Evolutionary conservation across 2,888 invertebrate genomes (phyloP), one percentile per base, ranked within the genome.

Genomic region (Stenichneumon culpator): DNA sequence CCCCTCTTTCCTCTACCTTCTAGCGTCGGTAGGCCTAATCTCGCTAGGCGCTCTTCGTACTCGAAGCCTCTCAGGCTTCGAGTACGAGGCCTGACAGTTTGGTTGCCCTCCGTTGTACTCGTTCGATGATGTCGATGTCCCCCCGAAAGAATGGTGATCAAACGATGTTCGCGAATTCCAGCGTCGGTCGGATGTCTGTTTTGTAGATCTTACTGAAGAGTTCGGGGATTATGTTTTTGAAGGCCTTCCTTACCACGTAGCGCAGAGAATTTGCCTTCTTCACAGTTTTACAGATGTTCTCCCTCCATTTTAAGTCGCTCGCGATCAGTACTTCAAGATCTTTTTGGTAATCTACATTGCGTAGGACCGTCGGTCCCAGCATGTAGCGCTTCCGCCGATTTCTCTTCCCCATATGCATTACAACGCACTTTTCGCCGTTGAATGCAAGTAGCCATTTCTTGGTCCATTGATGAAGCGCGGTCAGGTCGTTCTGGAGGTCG

Each of bases 101-200:
- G 22, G 50, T 28, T 39, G 50, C 74, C 9, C 74, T n/a, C 72
- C 74, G 14, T 7, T 79, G 79, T 0, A 50, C 52, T 79, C 75
- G 9, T 19, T 79, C 79, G 16, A 79, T 22, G 2, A 28, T 25
- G 0, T 69, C 52, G 32, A 79, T 79, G 22, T 79, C 75, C 3
- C 69, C 69, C 22, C 7, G 3, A 7, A 79, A 54, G 67, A 74
- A 79, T 25, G 74, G 79, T 25, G 57, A 36, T 74, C 79, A 79
- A 2, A 79, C 52, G 4, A 69, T 25, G 54, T 52, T 69, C n/a
- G 32, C 47, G 50, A 52, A 79, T 75, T 79, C 75, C 11, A 79
- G 79, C 6, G 54, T 68, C 3, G 79, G 79, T 4, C 79, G 50
- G 16, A 79, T 11, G n/a, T 79, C 74, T 5, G 79, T 79, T n/a